Conservation (phyloP, 2,888 invertebrate genomes). For the Galerucella calmariensis region DNA sequence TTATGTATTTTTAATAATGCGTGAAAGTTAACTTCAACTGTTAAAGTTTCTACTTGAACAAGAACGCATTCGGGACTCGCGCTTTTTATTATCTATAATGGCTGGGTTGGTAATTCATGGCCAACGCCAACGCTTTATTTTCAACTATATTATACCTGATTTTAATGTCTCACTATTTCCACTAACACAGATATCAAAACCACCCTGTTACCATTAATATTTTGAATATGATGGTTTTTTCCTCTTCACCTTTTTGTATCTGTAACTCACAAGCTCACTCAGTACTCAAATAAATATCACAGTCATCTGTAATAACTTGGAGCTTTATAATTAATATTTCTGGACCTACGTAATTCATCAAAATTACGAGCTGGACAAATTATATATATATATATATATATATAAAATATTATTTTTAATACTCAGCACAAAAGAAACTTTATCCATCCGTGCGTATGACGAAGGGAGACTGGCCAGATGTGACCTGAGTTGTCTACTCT, state of each 20-base stretch:
- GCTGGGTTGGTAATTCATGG: too few relatives aligned
- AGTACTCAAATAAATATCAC: too few relatives aligned
- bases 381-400: slow-evolving; percentile 25
- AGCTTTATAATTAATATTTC: slow-evolving; percentile 30
- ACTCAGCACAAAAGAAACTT: slow-evolving; percentile 47
- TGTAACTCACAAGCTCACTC: neutral
- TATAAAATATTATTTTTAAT: slow-evolving; percentile 46
- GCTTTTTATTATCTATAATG: too few relatives aligned
- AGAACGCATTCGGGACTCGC: too few relatives aligned
- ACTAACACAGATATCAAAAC: too few relatives aligned
- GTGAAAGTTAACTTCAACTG: too few relatives aligned
- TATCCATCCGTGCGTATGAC: slow-evolving; percentile 42
- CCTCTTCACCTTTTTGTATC: neutral
- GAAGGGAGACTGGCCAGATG: slow-evolving; percentile 45
- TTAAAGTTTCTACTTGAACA: too few relatives aligned
- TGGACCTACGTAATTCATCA: slow-evolving; percentile 29
- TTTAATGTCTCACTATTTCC: too few relatives aligned
- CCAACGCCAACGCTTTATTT: too few relatives aligned
- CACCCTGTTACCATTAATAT: too few relatives aligned
- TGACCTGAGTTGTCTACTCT: slow-evolving; percentile 43
- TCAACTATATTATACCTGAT: too few relatives aligned
- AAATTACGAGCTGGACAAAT: slow-evolving; percentile 30
- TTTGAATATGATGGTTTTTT: neutral
- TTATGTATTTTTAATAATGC: too few relatives aligned
- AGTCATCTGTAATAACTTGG: slow-evolving; percentile 10